Base-by-base conservation (phyloP, 35 echinoderm and acorn worm genomes). In the Ptychodera flava region DNA sequence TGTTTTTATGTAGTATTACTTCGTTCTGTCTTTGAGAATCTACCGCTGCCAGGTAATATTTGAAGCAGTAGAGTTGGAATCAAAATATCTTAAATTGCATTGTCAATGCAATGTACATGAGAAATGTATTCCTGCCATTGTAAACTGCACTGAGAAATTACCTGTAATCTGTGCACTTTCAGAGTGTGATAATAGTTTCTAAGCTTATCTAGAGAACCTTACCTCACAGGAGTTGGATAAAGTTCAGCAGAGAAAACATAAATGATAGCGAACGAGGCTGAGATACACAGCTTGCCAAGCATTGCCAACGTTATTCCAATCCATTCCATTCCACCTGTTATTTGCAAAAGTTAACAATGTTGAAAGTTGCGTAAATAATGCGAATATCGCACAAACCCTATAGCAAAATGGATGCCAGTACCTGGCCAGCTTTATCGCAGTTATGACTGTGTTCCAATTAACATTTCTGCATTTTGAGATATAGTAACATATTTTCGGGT, bases 151-250 rank as follows among this genome's bases (percentile, higher is more conserved):
- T n/a, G n/a, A n/a, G n/a, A n/a, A n/a, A n/a, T n/a, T n/a, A n/a
- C n/a, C n/a, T 22, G 22, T 22, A 64, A 22, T 22, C 6, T 22
- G 6, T 64, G 45, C 22, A 12, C 22, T 64, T 22, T 64, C 6
- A 12, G 6, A 12, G 6, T 22, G 6, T 12, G 6, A 12, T 64
- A 22, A 64, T 22, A 64, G 22, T 12, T 22, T 12, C 22, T 64
- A 22, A 64, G n/a, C 22, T 6, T 12, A 64, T 6, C 6, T 22
- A 12, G 45, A 12, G 22, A 64, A 77, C 27, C 86, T 91, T 87
- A n/a, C 95, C 95, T 93, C 31, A 93, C 64, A 33, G 95, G 90
- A 2, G 95, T 97, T 34, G 95, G 95, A 78, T 91, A 97, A 0
- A 93, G 31, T 85, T 97, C 95, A 0, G 87, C 87, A 0, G 95